Conservation (phyloP, 37 sponge, comb jelly and placozoan genomes). For the Bolinopsis microptera region DNA sequence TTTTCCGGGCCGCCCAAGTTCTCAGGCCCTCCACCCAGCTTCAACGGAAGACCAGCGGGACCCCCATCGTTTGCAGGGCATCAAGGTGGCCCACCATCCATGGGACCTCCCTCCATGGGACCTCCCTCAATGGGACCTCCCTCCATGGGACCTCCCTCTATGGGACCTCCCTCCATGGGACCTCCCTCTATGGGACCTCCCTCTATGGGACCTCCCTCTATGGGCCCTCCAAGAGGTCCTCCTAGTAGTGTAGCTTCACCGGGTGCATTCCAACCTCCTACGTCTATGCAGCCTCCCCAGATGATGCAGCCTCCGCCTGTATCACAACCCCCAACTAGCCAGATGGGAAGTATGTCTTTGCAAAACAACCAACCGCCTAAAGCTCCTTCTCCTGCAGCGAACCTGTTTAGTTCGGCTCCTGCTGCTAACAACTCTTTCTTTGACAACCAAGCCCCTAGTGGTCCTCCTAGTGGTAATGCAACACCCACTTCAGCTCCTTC, state of each 20-base stretch:
- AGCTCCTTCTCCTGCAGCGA: slow-evolving; percentile 24
- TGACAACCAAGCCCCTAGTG: neutral
- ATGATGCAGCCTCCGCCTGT: neutral
- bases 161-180: neutral
- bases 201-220: neutral
- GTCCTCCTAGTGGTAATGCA: neutral
- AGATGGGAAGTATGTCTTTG: neutral
- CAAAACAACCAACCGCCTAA: slow-evolving; percentile 12
- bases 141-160: neutral
- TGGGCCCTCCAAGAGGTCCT: neutral
- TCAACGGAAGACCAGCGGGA: slow-evolving; percentile 19
- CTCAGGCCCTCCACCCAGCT: slow-evolving; percentile 23
- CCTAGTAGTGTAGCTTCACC: neutral
- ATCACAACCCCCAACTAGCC: slow-evolving; percentile 16
- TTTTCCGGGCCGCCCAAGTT: slow-evolving; percentile 52
- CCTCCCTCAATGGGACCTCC: neutral
- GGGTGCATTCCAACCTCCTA: neutral
- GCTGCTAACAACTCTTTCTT: neutral
- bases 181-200: neutral
- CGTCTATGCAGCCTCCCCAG: neutral
- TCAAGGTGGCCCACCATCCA: neutral
- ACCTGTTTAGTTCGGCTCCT: neutral
- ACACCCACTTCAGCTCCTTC: neutral
- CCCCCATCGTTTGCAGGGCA: neutral
- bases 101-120: neutral